Evolutionary conservation across 2,888 invertebrate species (phyloP), one percentile per base, ranked within the genome.

Genomic region (Spodoptera littoralis): DNA sequence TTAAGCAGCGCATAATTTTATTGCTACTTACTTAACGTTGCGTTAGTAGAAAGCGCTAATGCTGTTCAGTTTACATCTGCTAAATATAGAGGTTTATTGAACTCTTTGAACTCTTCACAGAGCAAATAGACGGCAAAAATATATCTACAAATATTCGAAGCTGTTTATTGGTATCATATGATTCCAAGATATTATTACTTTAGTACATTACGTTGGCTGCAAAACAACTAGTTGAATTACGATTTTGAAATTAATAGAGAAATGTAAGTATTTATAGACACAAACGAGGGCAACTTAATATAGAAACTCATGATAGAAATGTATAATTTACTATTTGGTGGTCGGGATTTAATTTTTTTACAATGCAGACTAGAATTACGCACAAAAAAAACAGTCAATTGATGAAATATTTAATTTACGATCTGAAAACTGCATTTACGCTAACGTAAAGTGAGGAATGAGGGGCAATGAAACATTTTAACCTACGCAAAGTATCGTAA

Each of bases 11-110:
- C 50, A 67, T 73, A 54, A 64, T 70, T 51, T 69, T 71, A 73
- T 68, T 56, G 55, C 58, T 73, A 65, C 61, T 66, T 76, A 65
- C 63, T 71, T 79, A 69, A 75, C 75, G 77, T 70, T 63, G 62
- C 57, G 55, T 63, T 63, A 68, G 66, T 72, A 74, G 78, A 78
- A 79, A 76, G 79, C 76, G 80, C 73, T 76, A 83, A 83, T 76
- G 73, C 78, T 75, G 79, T 81, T 77, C 77, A 77, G 77, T 78
- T 80, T 79, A 80, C 78, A 68, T 77, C 72, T 76, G 80, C 85
- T 86, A 87, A 85, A 86, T 86, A 85, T 86, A 87, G 80, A 78
- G 80, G 86, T 84, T 84, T 83, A 82, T 86, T 84, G 86, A 85
- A 86, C 84, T 81, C 84, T 76, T 77, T 83, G 81, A 82, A 83